Conservation (phyloP, 1,140 invertebrate species). For the Pogonus chalceus region DNA sequence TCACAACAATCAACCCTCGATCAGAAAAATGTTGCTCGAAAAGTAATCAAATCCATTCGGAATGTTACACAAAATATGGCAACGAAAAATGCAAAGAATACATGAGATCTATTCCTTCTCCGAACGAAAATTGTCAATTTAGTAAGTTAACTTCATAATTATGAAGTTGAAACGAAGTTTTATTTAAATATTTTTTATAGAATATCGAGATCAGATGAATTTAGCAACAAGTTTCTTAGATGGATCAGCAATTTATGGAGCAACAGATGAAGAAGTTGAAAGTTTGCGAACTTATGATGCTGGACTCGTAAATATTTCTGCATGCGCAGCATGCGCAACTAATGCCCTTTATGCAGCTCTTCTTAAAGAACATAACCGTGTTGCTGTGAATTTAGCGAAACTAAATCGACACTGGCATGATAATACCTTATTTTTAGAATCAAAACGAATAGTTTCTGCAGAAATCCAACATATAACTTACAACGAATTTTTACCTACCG, state of each 20-base stretch:
- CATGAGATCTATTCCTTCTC: constrained; percentile 57
- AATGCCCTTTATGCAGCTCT: constrained; percentile 54
- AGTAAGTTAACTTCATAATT: constrained; percentile 33
- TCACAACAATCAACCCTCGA: constrained; percentile 47
- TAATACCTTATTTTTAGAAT: constrained; percentile 66
- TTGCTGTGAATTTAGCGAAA: constrained; percentile 58
- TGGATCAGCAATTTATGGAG: constrained; percentile 78
- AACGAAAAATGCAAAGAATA: constrained; percentile 56
- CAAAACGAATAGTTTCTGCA: constrained; percentile 63
- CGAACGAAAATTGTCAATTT: constrained; percentile 51
- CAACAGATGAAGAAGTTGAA: constrained; percentile 53
- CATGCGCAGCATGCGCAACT: constrained; percentile 45
- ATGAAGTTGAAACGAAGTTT: neutral
- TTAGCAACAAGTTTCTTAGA: constrained; percentile 79
- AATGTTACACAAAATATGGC: constrained; percentile 43
- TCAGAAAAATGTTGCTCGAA: constrained; percentile 30
- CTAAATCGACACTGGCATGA: constrained; percentile 83
- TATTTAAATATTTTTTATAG: constrained; percentile 31
- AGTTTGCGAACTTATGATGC: constrained; percentile 63
- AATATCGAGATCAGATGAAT: constrained; percentile 75
- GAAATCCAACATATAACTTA: constrained; percentile 79
- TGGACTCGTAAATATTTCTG: constrained; percentile 52
- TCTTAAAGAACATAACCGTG: constrained; percentile 70
- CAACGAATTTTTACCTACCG: constrained; percentile 72
- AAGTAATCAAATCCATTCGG: constrained; percentile 31